Evolutionary conservation across 2,888 invertebrate genomes (phyloP), one percentile per base, ranked within the genome.

Genomic region (Acleris holmiana): DNA sequence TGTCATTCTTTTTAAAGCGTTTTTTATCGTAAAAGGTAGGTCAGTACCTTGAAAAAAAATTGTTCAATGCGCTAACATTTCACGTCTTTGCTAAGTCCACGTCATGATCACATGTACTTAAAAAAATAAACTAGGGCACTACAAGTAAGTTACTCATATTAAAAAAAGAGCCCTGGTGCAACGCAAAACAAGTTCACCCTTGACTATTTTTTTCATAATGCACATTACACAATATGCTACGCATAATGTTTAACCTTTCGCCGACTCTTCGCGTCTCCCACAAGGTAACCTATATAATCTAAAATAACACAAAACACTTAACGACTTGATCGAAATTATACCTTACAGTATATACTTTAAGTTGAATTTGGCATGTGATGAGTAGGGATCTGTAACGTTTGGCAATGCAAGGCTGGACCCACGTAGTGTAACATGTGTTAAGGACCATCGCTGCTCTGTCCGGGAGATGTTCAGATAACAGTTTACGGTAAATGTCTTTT

Each of bases 351-450:
- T 0, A 0, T 0, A 0, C 0, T 0, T 8, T 69, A 74, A 18
- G 69, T 58, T 51, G 13, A 40, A 49, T 67, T 67, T 80, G 2
- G 19, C 17, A 29, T 68, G 21, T 4, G 0, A 23, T 40, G 1
- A 3, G 0, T 10, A 41, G 58, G 18, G 10, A 58, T 47, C 66
- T 84, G 74, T 0, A 71, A 68, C 62, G 48, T 68, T 80, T 70
- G 65, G 46, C 13, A n/a, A 13, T 40, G 19, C 21, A 29, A 13
- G 23, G 69, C 66, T 68, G 72, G 89, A 89, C 91, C 91, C 90
- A 91, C 91, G 91, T 91, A 88, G 89, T 85, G 89, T 66, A 77
- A 82, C 91, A 91, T 82, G 88, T 91, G 91, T 86, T 83, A 63
- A 73, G 77, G 80, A 84, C 83, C 84, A 85, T 84, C 85, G 84